Evolutionary conservation across 2,888 invertebrate genomes (phyloP).

Genomic region (Nomada fucata): DNA sequence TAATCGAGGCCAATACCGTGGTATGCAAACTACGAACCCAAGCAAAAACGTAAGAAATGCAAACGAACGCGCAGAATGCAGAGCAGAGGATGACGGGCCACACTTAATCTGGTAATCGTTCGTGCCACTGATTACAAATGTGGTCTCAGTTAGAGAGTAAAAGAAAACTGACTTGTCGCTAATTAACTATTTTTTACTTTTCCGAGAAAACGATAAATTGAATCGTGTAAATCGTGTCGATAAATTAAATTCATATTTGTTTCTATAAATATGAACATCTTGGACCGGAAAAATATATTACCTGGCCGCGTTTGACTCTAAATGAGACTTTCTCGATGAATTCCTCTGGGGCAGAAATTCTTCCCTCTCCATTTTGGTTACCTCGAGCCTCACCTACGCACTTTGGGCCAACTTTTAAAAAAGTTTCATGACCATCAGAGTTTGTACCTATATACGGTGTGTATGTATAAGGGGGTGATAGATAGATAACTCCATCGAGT

Average conservation of each 20-base stretch:
- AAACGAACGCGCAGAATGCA: conserved; percentile 10
- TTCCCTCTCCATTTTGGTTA: conserved; percentile 31
- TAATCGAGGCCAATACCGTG: conserved; percentile 30
- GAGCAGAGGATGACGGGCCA: conserved; percentile 1
- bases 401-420: conserved; percentile 26
- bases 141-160: too few relatives aligned
- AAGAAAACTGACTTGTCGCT: too few relatives aligned
- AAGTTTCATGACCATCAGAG: conserved; percentile 40
- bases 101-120: conserved; percentile 52
- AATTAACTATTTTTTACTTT: too few relatives aligned
- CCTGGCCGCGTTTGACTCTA: conserved; percentile 60
- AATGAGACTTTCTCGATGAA: conserved; percentile 54
- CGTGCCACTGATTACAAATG: too few relatives aligned
- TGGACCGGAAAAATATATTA: too few relatives aligned
- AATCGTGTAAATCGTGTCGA: too few relatives aligned
- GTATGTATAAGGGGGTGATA: background rate
- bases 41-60: conserved; percentile 17
- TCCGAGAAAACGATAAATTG: too few relatives aligned
- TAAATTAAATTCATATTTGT: too few relatives aligned
- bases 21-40: conserved; percentile 7
- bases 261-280: too few relatives aligned
- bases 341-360: conserved; percentile 55
- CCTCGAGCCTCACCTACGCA: conserved; percentile 20
- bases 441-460: background rate
- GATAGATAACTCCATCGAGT: conserved; percentile 12